These are phyloP conservation scores for Acromyrmex heyeri DNA, from an alignment of 1,140 invertebrate species.

Conservation along the genomic window DNA sequence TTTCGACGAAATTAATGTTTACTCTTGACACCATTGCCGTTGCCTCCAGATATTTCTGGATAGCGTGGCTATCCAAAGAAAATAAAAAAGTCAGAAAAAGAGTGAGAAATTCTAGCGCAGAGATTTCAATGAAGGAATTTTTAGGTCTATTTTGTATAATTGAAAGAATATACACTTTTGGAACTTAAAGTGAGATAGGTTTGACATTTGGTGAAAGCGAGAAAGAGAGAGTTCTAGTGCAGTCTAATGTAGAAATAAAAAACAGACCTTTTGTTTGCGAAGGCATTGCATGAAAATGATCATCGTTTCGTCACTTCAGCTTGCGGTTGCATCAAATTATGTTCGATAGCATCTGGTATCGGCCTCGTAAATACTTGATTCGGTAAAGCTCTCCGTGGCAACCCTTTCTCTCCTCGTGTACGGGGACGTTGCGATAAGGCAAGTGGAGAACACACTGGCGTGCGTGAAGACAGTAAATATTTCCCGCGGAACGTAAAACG, in stretches of 20 bases:
- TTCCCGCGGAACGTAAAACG: constrained; percentile 43
- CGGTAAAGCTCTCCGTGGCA: constrained; percentile 3
- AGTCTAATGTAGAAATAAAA: no score
- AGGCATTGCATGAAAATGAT: background rate
- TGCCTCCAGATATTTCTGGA: background rate
- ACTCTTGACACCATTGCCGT: background rate
- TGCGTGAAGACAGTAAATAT: constrained; percentile 72
- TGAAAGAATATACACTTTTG: no score
- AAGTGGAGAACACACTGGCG: constrained; percentile 53
- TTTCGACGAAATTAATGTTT: constrained; percentile 31
- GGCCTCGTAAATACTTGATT: constrained; percentile 69
- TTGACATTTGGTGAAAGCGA: no score
- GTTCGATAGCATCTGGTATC: constrained; percentile 39
- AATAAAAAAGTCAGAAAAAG: background rate
- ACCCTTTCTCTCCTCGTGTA: constrained; percentile 10
- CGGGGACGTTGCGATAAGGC: constrained; percentile 35
- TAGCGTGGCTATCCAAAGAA: background rate
- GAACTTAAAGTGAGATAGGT: no score
- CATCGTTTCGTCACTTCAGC: constrained; percentile 6
- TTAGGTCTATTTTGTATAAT: no score
- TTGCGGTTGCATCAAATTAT: constrained; percentile 34
- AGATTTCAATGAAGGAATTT: background rate
- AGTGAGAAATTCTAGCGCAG: background rate
- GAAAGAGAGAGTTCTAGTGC: no score
- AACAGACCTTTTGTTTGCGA: background rate